Percentiles rank a stretch among this genome's conserved stretches.
phyloP scores from a whole-genome alignment of 2,888 invertebrate genomes.

The Pseudeuparius sepicola region DNA sequence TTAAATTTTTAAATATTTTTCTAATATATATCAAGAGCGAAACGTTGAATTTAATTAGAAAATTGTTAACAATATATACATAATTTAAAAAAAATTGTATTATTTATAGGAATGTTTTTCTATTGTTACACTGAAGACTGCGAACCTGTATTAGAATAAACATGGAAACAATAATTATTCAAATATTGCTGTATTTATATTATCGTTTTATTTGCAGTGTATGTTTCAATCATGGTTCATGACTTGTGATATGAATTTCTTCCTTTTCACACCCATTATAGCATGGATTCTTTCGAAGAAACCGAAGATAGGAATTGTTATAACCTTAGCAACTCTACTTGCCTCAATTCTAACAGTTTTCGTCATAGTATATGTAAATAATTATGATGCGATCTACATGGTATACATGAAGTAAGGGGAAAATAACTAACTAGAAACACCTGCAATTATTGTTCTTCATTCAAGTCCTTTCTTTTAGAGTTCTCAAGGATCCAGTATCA shows the following conservation, averaged over 20 bases:
- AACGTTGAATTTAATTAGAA: no score
- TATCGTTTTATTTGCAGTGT: conserved; percentile 17
- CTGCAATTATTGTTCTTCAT: no score
- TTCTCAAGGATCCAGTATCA: conserved; percentile 29
- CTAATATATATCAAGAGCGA: no score
- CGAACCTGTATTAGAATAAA: no score
- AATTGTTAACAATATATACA: no score
- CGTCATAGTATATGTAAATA: conserved; percentile 26
- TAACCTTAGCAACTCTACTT: conserved; percentile 22
- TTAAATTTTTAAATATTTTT: no score
- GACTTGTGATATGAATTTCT: conserved; percentile 27
- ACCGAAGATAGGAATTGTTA: conserved; percentile 25
- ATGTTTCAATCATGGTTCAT: conserved; percentile 22
- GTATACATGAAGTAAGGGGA: conserved; percentile 31
- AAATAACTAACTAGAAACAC: no score
- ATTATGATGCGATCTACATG: conserved; percentile 30
- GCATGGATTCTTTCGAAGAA: conserved; percentile 29
- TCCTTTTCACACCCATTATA: conserved; percentile 28
- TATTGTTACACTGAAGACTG: no score
- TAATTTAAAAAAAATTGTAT: no score
- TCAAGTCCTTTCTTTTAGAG: conserved; percentile 25
- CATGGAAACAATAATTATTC: no score
- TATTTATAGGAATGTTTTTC: no score
- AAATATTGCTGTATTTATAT: conserved; percentile 1
- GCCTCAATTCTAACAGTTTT: conserved; percentile 29